A percentile compares a stretch with the other conserved stretches of the same genome.
Evolutionary conservation across 2,113 vertebrate genomes (phyloP).

Genomic region (Stegastes partitus): DNA sequence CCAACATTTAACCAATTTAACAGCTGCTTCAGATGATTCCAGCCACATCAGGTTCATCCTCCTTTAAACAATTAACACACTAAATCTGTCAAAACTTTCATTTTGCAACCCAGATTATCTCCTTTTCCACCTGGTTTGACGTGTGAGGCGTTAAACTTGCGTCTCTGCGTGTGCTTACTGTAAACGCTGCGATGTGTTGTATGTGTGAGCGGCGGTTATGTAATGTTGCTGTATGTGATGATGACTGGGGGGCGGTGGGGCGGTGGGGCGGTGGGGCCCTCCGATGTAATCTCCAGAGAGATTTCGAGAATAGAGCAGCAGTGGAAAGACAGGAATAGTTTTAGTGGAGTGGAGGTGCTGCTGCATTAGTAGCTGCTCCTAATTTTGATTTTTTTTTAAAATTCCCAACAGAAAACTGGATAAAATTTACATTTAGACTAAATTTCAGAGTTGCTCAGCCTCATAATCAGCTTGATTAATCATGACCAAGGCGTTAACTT

Average conservation of each 20-base stretch:
- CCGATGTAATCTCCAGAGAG: slow-evolving; percentile 48
- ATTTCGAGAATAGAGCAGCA: slow-evolving; percentile 58
- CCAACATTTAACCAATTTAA: neutral
- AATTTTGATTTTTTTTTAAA: neutral
- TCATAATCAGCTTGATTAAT: too few species aligned
- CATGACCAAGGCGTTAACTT: too few species aligned
- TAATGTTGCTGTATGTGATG: slow-evolving; percentile 65
- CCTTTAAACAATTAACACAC: neutral
- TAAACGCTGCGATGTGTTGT: slow-evolving; percentile 28
- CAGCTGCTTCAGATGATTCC: neutral
- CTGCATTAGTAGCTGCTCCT: neutral
- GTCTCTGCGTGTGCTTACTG: neutral
- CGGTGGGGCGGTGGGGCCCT: neutral
- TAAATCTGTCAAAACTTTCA: neutral
- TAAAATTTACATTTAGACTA: too few species aligned
- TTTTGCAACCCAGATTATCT: neutral
- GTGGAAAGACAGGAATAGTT: slow-evolving; percentile 49
- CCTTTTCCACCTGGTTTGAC: neutral
- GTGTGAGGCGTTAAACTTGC: neutral
- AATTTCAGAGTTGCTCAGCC: too few species aligned
- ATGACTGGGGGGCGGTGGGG: slow-evolving; percentile 12
- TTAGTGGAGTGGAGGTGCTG: neutral
- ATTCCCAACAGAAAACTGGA: neutral
- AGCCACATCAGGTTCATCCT: neutral
- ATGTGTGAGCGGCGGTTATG: slow-evolving; percentile 58